Evolutionary conservation across 2,797 vertebrate species (phyloP).

Genomic region (Sebastes variabilis): DNA sequence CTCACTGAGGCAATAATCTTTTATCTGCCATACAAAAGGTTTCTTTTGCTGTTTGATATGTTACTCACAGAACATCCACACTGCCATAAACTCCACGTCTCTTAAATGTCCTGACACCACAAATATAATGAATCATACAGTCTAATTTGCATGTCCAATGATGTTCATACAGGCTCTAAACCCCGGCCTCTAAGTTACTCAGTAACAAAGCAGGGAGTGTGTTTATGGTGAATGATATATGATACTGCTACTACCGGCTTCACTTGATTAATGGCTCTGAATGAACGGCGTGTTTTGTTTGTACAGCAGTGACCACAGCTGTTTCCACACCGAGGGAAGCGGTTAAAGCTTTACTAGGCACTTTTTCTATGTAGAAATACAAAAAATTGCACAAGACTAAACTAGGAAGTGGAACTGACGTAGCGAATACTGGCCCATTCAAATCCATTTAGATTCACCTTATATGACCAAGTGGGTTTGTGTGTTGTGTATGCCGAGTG

Average conservation of each 20-base stretch:
- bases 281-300: constrained; percentile 52
- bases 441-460: background rate
- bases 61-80: constrained; percentile 1
- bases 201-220: constrained; percentile 32
- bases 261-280: constrained; percentile 56
- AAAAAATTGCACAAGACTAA: background rate
- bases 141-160: background rate
- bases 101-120: background rate
- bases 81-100: background rate
- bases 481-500: background rate
- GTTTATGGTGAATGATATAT: constrained; percentile 40
- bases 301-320: constrained; percentile 57
- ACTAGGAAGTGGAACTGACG: background rate
- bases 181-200: background rate
- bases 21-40: constrained; percentile 7
- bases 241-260: background rate
- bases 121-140: background rate
- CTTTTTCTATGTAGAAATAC: background rate
- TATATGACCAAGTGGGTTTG: background rate
- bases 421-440: background rate
- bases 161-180: background rate
- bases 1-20: constrained; percentile 24
- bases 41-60: constrained; percentile 13
- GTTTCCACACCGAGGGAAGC: constrained; percentile 27
- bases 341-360: constrained; percentile 2